phyloP scores from a whole-genome alignment of 2,113 vertebrate species.

The Cisticola juncidis region DNA sequence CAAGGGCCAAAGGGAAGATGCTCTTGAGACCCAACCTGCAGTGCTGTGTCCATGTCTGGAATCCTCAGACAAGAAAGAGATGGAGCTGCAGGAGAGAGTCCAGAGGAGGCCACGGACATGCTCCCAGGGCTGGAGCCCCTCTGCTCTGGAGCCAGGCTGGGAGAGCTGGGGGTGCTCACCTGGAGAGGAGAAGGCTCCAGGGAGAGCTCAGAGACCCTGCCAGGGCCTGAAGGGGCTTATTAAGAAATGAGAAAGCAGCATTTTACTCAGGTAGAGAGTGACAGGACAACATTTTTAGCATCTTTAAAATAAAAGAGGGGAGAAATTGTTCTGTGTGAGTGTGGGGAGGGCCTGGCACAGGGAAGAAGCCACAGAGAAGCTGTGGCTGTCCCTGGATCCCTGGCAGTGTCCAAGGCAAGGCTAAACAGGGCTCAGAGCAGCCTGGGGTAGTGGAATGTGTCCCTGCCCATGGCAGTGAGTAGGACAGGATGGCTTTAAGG shows the following conservation, averaged over 20 bases:
- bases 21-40: not conserved
- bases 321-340: rapidly evolving
- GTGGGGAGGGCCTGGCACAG: not conserved
- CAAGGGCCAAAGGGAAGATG: not conserved
- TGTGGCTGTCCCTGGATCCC: not conserved
- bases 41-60: not conserved
- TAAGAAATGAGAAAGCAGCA: not conserved
- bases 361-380: not conserved
- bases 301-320: not conserved
- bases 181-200: not conserved
- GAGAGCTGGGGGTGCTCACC: not conserved
- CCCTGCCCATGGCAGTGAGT: not conserved
- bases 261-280: not conserved
- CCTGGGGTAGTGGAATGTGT: not conserved
- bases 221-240: not conserved
- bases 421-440: not conserved
- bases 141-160: not conserved
- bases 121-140: not conserved
- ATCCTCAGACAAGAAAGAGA: not conserved
- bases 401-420: not conserved
- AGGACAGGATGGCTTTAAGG: rapidly evolving
- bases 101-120: rapidly evolving
- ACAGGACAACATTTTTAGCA: not conserved
- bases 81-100: not conserved
- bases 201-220: rapidly evolving